Percentiles rank a stretch among this genome's conserved stretches.
phyloP scores from a whole-genome alignment of 2,888 invertebrate species.

The Hirtodrosophila histrioides region DNA sequence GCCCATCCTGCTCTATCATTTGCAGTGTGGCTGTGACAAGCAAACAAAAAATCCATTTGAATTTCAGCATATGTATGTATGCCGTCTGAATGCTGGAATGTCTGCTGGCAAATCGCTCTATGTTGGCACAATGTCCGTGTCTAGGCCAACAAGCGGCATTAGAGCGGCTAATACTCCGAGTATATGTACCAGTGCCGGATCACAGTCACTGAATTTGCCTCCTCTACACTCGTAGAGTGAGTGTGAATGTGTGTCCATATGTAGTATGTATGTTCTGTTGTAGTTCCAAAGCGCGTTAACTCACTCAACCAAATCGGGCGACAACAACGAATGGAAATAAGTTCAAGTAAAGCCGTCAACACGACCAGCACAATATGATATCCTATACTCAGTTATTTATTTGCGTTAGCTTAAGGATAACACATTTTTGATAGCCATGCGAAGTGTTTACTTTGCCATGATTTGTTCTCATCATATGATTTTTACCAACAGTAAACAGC shows the following conservation, averaged over 20 bases:
- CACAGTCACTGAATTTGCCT: slow-evolving; percentile 3
- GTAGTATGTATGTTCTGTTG: slow-evolving; percentile 19
- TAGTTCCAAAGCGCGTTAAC: slow-evolving; percentile 45
- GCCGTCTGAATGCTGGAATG: neutral
- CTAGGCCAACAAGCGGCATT: slow-evolving; percentile 43
- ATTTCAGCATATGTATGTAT: slow-evolving; percentile 36
- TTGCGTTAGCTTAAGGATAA: neutral
- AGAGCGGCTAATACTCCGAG: slow-evolving; percentile 34
- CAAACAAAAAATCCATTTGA: slow-evolving; percentile 52
- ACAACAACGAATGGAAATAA: slow-evolving; percentile 30
- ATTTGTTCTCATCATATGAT: no score
- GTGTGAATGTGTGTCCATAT: neutral
- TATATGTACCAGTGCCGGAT: neutral
- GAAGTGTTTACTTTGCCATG: no score
- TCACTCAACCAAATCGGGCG: slow-evolving; percentile 51
- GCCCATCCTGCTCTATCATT: slow-evolving; percentile 46
- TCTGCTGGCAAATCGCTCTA: slow-evolving; percentile 5
- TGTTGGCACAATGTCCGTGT: slow-evolving; percentile 36
- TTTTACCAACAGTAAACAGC: no score
- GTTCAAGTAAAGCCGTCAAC: slow-evolving; percentile 4
- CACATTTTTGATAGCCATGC: no score
- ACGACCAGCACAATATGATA: slow-evolving; percentile 9
- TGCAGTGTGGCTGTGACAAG: slow-evolving; percentile 27
- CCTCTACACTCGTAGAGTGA: no score
- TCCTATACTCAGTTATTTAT: slow-evolving; percentile 6